These are phyloP conservation scores for Otolemur crassicaudatus DNA, from an alignment of 2,797 vertebrate species.

Conservation along the genomic window DNA sequence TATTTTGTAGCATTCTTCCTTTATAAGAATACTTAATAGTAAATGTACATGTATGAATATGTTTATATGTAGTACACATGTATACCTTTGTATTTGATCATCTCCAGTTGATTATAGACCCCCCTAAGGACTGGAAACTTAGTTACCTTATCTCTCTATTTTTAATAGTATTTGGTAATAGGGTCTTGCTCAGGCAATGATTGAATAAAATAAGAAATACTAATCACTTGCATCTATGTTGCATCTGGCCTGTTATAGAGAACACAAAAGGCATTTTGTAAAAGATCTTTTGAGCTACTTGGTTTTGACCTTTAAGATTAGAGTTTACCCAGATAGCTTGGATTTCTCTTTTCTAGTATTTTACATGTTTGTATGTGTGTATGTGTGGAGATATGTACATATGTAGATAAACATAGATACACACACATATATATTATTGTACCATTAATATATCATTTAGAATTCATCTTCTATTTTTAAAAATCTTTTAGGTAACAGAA, in stretches of 20 bases:
- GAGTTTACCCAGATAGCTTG: slow-evolving; percentile 23
- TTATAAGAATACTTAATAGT: neutral
- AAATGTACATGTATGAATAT: neutral
- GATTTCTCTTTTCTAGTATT: slow-evolving; percentile 19
- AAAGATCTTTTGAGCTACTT: neutral
- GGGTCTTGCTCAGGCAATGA: neutral
- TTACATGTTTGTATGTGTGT: neutral
- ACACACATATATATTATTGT: neutral
- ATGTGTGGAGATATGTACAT: neutral
- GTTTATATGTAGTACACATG: neutral
- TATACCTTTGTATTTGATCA: neutral
- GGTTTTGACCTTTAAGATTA: neutral
- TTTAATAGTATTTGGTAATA: neutral
- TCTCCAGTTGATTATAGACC: neutral
- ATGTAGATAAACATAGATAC: neutral
- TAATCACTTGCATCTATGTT: neutral
- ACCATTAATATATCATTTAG: neutral
- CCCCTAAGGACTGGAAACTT: neutral
- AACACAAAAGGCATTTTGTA: slow-evolving; percentile 18
- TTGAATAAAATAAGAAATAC: neutral
- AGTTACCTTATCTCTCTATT: neutral
- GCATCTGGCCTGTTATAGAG: neutral
- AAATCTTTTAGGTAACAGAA: slow-evolving; percentile 8
- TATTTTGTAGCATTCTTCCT: neutral
- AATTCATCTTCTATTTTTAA: slow-evolving; percentile 6